These are phyloP conservation scores for Cantharis nigra DNA, from an alignment of 2,888 invertebrate genomes.

Conservation along the genomic window DNA sequence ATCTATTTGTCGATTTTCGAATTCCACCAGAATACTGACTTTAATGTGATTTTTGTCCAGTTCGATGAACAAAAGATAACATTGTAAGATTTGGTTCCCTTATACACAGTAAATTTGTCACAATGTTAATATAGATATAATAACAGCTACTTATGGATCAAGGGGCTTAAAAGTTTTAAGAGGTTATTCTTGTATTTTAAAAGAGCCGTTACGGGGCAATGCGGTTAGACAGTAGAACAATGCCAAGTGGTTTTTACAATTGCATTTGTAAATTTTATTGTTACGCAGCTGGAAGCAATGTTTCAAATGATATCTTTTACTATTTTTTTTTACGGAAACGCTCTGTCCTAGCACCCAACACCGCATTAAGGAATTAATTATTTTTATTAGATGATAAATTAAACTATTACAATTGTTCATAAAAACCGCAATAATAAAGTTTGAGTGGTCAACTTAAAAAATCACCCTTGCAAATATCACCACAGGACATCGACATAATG, in stretches of 20 bases:
- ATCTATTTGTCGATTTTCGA: constrained; percentile 34
- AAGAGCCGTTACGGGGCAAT: constrained; percentile 30
- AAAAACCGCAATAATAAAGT: constrained; percentile 9
- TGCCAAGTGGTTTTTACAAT: constrained; percentile 30
- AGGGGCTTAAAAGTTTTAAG: constrained; percentile 27
- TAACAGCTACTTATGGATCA: constrained; percentile 40
- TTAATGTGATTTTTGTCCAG: constrained; percentile 31
- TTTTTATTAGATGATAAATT: background rate
- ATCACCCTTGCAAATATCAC: constrained; percentile 42
- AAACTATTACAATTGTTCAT: background rate
- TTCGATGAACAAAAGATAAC: constrained; percentile 30
- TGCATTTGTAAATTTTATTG: constrained; percentile 25
- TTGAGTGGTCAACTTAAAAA: constrained; percentile 47
- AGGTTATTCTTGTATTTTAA: constrained; percentile 32
- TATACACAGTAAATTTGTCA: constrained; percentile 44
- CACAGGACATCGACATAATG: constrained; percentile 43
- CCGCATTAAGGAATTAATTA: background rate
- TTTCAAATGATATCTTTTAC: background rate
- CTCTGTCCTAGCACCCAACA: background rate
- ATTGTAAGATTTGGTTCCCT: constrained; percentile 40
- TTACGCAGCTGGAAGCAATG: constrained; percentile 21
- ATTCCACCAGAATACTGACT: constrained; percentile 42
- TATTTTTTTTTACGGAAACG: background rate
- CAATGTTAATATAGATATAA: constrained; percentile 42
- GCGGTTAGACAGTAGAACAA: constrained; percentile 34